These are phyloP conservation scores for Pelecanus crispus DNA, from an alignment of 2,113 vertebrate species.

Conservation along the genomic window DNA sequence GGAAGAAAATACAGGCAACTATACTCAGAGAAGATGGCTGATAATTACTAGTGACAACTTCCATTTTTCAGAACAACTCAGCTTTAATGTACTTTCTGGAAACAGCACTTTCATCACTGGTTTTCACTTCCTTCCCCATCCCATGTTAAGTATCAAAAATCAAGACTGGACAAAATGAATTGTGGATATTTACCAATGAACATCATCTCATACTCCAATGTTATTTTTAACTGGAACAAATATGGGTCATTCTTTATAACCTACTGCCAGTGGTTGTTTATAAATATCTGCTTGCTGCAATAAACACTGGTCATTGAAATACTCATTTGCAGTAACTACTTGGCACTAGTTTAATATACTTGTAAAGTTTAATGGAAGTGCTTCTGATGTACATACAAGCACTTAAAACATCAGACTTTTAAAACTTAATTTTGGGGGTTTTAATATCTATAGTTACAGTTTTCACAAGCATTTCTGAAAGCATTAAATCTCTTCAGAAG, in stretches of 20 bases:
- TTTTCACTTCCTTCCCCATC: slow-evolving; percentile 55
- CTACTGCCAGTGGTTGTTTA: slow-evolving; percentile 72
- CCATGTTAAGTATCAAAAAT: slow-evolving; percentile 43
- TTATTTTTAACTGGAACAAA: slow-evolving; percentile 62
- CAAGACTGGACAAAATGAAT: slow-evolving; percentile 42
- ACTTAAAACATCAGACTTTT: slow-evolving; percentile 70
- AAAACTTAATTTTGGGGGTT: slow-evolving; percentile 49
- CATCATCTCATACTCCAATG: slow-evolving; percentile 41
- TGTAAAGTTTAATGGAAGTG: slow-evolving; percentile 71
- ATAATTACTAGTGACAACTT: slow-evolving; percentile 53
- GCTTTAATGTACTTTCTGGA: slow-evolving; percentile 56
- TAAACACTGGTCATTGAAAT: slow-evolving; percentile 79
- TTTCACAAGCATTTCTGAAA: slow-evolving; percentile 67
- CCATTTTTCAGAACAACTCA: slow-evolving; percentile 49
- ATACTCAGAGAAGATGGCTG: background rate
- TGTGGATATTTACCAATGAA: slow-evolving; percentile 56
- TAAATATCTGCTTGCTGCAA: slow-evolving; percentile 83
- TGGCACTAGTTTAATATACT: slow-evolving; percentile 80
- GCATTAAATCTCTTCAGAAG: slow-evolving; percentile 55
- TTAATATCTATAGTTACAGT: slow-evolving; percentile 65
- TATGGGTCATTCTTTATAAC: slow-evolving; percentile 53
- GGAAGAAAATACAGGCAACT: slow-evolving; percentile 13
- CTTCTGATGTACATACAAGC: slow-evolving; percentile 69
- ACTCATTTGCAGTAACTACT: slow-evolving; percentile 80
- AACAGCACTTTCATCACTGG: slow-evolving; percentile 58